Evolutionary conservation across 1,140 invertebrate species (phyloP), one percentile per base, ranked within the genome.

Genomic region (Bombus sylvicola): DNA sequence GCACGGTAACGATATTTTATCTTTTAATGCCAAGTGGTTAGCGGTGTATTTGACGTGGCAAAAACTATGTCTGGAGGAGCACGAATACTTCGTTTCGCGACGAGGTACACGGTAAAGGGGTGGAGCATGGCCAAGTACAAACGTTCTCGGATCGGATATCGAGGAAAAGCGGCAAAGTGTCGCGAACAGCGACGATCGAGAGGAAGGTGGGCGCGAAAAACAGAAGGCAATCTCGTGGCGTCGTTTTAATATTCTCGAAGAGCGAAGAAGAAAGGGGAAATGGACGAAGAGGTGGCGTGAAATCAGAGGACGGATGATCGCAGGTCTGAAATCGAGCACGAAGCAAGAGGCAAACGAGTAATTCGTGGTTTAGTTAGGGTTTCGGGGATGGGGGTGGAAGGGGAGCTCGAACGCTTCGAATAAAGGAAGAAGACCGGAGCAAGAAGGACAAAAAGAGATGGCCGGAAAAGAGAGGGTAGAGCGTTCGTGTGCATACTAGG

Each of bases 261-360:
- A 25, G 22, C 3, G 34, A 15, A 0, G 6, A 43, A 83, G 77
- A 66, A 13, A 15, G 57, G 25, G 34, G 18, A 22, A 39, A 22
- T 2, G 34, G 22, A 25, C 9, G 34, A 28, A 69, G 9, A 71
- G 69, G 57, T n/a, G 87, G 82, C 71, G 81, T 59, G 85, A 85
- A 72, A 78, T 13, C 28, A 39, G 80, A 41, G 69, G 68, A 76
- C 15, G 53, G 83, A 72, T n/a, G 83, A 81, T 86, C 69, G n/a
- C 25, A 10, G 72, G 37, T 82, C 10, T 81, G 57, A 73, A 74
- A 74, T 81, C 84, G 72, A 76, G 78, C 83, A 74, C 73, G 43
- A 71, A 75, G 53, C 39, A 77, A 85, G 80, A 83, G 85, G 53
- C 53, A 53, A 76, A 85, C 87, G 88, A 90, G 81, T 34, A 41